Conservation (phyloP, 1,140 invertebrate genomes). For the Eufriesea mexicana region DNA sequence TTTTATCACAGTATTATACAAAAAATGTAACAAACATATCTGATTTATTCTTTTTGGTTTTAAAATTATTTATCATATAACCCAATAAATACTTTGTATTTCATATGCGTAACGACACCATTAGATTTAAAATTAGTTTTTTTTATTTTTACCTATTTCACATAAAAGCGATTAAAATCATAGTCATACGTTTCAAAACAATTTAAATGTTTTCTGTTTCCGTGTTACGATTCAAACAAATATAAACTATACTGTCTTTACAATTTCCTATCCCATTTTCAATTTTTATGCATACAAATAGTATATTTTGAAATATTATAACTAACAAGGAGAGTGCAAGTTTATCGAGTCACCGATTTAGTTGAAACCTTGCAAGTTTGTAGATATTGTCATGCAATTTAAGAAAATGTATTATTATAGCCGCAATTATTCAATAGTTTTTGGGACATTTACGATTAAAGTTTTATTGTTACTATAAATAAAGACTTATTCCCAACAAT, state of each 20-base stretch:
- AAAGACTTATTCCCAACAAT: too few species aligned
- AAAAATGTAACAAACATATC: not conserved
- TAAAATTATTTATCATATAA: not conserved
- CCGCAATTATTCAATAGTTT: too few species aligned
- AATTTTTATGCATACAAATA: not conserved
- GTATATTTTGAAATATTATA: not conserved
- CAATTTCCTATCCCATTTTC: not conserved
- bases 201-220: not conserved
- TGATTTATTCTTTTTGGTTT: not conserved
- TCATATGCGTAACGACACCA: not conserved
- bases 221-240: not conserved
- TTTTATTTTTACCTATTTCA: not conserved
- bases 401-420: too few species aligned
- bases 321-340: too few species aligned
- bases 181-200: not conserved
- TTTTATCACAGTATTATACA: not conserved
- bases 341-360: too few species aligned
- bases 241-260: not conserved
- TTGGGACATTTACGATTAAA: too few species aligned
- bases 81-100: not conserved
- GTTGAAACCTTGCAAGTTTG: too few species aligned
- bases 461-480: too few species aligned
- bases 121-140: constrained; percentile 2
- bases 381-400: too few species aligned
- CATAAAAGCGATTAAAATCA: not conserved